A percentile compares a stretch with the other conserved stretches of the same genome.
Evolutionary conservation across 2,113 vertebrate species (phyloP).

Genomic region (Ceratotherium simum): DNA sequence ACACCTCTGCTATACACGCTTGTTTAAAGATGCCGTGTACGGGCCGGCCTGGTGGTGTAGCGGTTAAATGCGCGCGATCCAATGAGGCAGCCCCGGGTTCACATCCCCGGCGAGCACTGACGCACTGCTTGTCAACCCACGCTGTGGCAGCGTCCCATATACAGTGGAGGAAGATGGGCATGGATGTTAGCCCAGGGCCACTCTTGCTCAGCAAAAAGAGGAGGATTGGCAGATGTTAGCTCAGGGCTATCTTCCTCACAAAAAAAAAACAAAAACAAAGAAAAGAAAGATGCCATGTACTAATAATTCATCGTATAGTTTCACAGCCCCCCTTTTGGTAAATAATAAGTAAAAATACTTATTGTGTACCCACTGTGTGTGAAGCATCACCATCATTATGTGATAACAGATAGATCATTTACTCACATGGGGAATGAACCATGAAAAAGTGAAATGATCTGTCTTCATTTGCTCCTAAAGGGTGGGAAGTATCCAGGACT

Average conservation of each 20-base stretch:
- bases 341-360: slow-evolving; percentile 22
- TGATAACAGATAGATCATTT: not conserved
- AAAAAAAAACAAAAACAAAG: too few species aligned
- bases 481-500: not conserved
- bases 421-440: not conserved
- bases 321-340: not conserved
- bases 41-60: too few species aligned
- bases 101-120: too few species aligned
- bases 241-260: too few species aligned
- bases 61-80: too few species aligned
- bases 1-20: not conserved
- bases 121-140: too few species aligned
- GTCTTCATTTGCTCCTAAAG: not conserved
- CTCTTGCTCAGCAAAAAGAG: too few species aligned
- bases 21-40: not conserved
- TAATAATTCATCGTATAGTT: not conserved
- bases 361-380: not conserved
- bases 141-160: too few species aligned
- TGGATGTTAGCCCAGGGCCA: too few species aligned
- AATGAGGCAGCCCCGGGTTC: too few species aligned
- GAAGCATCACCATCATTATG: not conserved
- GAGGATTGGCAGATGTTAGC: too few species aligned
- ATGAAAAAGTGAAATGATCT: not conserved
- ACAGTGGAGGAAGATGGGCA: too few species aligned
- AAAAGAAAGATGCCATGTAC: not conserved